A percentile compares a stretch with the other conserved stretches of the same genome.
Evolutionary conservation across 2,797 vertebrate genomes (phyloP).

Genomic region (Artibeus jamaicensis): DNA sequence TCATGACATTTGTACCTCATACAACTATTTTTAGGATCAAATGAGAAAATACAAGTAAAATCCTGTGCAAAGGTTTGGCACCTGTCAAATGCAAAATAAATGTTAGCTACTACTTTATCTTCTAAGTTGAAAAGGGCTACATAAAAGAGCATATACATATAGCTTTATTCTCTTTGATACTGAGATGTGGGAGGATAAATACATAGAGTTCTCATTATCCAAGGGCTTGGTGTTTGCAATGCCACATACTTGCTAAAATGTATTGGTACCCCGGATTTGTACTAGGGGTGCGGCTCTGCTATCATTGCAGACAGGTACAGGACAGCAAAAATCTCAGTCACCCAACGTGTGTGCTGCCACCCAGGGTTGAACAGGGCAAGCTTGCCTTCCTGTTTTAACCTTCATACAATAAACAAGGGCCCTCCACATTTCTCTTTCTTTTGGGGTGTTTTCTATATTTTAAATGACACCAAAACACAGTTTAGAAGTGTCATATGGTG

Average conservation of each 20-base stretch:
- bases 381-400: not conserved
- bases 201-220: not conserved
- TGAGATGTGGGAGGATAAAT: not conserved
- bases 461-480: not conserved
- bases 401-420: not conserved
- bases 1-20: not conserved
- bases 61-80: not conserved
- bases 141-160: not conserved
- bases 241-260: not conserved
- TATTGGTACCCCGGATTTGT: not conserved
- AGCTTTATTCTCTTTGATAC: not conserved
- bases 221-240: not conserved
- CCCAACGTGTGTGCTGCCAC: fast-evolving
- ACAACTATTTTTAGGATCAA: not conserved
- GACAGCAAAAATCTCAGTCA: not conserved
- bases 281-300: not conserved
- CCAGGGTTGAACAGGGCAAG: not conserved
- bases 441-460: not conserved
- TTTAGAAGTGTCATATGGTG: not conserved
- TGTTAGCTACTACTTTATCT: not conserved
- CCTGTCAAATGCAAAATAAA: not conserved
- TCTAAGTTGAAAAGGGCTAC: not conserved
- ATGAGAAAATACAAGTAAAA: not conserved
- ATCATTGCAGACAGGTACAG: not conserved
- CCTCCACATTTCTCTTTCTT: not conserved